Percentiles rank a stretch among this genome's conserved stretches.
Evolutionary conservation across 2,888 invertebrate genomes (phyloP).

Genomic region (Nebria salina): DNA sequence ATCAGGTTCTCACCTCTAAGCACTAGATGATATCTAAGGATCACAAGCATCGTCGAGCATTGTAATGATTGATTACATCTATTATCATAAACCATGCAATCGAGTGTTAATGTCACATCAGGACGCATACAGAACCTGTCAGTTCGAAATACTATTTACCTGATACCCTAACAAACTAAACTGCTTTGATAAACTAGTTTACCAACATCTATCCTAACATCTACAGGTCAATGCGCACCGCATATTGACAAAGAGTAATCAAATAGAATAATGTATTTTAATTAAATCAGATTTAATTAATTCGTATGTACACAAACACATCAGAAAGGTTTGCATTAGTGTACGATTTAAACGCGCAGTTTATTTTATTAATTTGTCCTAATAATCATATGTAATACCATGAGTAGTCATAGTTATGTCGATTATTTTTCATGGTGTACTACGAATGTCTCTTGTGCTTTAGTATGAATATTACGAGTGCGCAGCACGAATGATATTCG

Average conservation of each 20-base stretch:
- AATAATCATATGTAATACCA: too few relatives aligned
- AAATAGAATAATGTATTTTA: neutral
- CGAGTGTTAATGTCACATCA: conserved; percentile 28
- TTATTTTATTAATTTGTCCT: too few relatives aligned
- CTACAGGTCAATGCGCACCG: neutral
- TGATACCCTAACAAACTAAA: neutral
- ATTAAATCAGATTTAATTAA: neutral
- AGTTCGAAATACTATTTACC: neutral
- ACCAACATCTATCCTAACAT: neutral
- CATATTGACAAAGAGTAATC: neutral
- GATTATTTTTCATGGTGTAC: too few relatives aligned
- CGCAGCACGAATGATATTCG: too few relatives aligned
- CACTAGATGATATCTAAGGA: conserved; percentile 6
- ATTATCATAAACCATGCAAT: conserved; percentile 39
- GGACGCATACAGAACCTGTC: neutral
- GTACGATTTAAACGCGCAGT: too few relatives aligned
- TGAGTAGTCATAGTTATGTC: too few relatives aligned
- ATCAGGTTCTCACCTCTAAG: neutral
- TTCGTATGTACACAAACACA: neutral
- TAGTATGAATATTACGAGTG: too few relatives aligned
- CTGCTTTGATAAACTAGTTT: neutral
- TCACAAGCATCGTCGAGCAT: conserved; percentile 41
- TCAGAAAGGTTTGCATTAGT: too few relatives aligned
- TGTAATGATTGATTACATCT: conserved; percentile 43
- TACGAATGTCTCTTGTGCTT: too few relatives aligned